Base-by-base conservation (phyloP, 2,888 invertebrate genomes). In the Antitype chi region DNA sequence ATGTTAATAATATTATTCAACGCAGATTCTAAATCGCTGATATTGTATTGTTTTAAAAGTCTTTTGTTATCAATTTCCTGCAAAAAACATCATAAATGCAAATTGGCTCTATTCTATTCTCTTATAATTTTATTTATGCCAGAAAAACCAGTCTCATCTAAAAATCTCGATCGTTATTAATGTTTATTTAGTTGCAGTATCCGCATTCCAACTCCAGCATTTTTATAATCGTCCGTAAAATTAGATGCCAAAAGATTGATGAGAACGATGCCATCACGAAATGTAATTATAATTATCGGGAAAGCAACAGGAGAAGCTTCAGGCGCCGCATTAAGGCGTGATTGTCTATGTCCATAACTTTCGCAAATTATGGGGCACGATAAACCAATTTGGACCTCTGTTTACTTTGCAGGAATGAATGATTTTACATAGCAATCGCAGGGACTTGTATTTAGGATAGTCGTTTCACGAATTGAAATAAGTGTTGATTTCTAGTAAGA, bases 311-410 rank as follows among this genome's bases (percentile, higher is more conserved):
- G 60, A 76, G 83, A 83, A 78, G 71, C 76, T 80, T 38, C 72
- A 72, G 76, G 80, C 84, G 43, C 70, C 63, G 66, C 60, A 80
- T 84, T 82, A 72, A 70, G 80, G 82, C 70, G 80, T 80, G 84
- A 84, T 84, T 82, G 82, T 80, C 76, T 53, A 72, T 62, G 80
- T 69, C 75, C 72, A 82, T 80, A 82, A 80, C 80, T 84, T 76
- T 80, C 76, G 80, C 84, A 84, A 82, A 82, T 82, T 82, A 82
- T 84, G 84, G 82, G 75, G 80, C 84, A 82, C 82, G 84, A 84
- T 80, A 80, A 72, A 75, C 80, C 84, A 84, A 82, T 82, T 84
- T 84, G 63, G 80, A 75, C 52, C 75, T 67, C 82, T 69, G 84
- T 84, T 80, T 80, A 71, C 70, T 79, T 67, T 63, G 57, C 59